Evolutionary conservation across 2,113 vertebrate genomes (phyloP), one percentile per base, ranked within the genome.

Genomic region (Etia nguti): DNA sequence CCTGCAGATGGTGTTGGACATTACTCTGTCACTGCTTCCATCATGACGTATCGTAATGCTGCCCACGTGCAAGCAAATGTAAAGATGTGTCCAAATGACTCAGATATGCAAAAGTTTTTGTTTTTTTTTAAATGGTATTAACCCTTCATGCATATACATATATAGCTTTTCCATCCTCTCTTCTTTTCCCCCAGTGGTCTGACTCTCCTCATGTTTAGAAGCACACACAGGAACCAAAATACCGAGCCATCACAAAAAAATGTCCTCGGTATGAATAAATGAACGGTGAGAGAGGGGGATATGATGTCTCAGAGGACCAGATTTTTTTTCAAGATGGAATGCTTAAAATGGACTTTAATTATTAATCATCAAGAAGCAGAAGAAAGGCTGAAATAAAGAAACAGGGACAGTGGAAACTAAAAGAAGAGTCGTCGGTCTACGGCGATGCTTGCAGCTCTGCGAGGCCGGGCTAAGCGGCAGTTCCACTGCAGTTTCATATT

Each of bases 261-360:
- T 82, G 86, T 73, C 87, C 60, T 80, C 26, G 10, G 31, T 82
- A 90, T 93, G 88, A 94, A 91, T 92, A 93, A 88, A 91, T 91
- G 41, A 92, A 84, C 70, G 73, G 80, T 50, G 24, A 34, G 62
- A 65, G 84, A 70, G 59, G 56, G 38, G 65, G 70, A 75, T 85
- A 80, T 81, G 80, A 86, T 55, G 87, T 93, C 87, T 90, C 92
- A 50, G 62, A 62, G 80, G 91, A 91, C 15, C 22, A 34, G 82
- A 86, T 43, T 43, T 16, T 93, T 91, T 92, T 83, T 38, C 68
- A 88, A 92, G 85, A 90, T 82, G 70, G 83, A 91, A 90, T 20
- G 29, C 85, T 93, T 86, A 81, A 92, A 92, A 95, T 90, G 56
- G 92, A 73, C 52, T 89, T 96, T 65, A 95, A 94, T 95, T 93